phyloP scores from a whole-genome alignment of 2,888 invertebrate genomes.

The Crossocerus cetratus region DNA sequence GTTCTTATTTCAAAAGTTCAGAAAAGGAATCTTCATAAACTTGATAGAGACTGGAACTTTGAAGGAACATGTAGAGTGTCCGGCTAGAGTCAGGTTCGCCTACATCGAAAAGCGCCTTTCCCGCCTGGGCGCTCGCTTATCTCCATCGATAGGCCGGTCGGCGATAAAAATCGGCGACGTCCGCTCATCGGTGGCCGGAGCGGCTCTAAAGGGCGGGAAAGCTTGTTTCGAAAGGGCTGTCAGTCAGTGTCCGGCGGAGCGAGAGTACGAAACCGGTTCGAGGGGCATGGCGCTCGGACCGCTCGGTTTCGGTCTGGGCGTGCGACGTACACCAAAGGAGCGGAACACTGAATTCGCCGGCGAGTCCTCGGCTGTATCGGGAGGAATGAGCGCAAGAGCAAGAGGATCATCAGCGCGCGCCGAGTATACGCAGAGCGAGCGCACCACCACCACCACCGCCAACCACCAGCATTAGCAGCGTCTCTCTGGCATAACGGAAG shows the following conservation, averaged over 20 bases:
- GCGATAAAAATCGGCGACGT: background rate
- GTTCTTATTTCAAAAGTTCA: no score
- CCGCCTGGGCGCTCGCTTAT: background rate
- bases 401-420: conserved; percentile 1
- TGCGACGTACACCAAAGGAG: conserved; percentile 15
- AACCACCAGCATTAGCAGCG: conserved; percentile 33
- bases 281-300: no score
- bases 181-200: background rate
- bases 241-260: conserved; percentile 51
- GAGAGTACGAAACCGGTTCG: conserved; percentile 57
- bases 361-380: background rate
- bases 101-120: no score
- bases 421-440: background rate
- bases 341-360: background rate
- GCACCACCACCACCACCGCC: conserved; percentile 15
- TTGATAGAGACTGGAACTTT: no score
- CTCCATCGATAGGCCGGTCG: background rate
- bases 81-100: no score
- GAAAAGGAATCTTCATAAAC: no score
- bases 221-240: conserved; percentile 55
- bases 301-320: conserved; percentile 43
- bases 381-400: background rate
- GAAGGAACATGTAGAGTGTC: no score
- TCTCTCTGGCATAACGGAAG: conserved; percentile 65
- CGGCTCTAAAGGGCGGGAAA: conserved; percentile 47